phyloP scores from a whole-genome alignment of 2,888 invertebrate species.

The Clivina fossor region DNA sequence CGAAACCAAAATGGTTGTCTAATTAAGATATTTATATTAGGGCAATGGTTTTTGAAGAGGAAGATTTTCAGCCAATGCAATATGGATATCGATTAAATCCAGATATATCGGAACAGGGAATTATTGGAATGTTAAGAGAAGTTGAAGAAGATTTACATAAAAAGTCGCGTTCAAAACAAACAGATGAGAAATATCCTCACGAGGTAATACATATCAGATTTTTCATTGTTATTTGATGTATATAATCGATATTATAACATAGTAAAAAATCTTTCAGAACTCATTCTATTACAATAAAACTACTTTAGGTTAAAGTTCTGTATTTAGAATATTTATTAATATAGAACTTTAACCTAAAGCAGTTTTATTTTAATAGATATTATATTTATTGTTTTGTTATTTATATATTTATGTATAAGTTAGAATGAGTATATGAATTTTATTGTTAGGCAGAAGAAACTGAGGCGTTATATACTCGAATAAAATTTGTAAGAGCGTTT shows the following conservation, averaged over 20 bases:
- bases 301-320: too few species aligned
- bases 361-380: too few species aligned
- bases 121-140: conserved; percentile 80
- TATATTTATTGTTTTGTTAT: too few species aligned
- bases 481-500: conserved; percentile 84
- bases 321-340: too few species aligned
- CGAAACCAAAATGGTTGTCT: too few species aligned
- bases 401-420: conserved; percentile 3
- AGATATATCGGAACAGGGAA: conserved; percentile 79
- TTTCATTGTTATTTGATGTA: too few species aligned
- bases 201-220: too few species aligned
- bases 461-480: conserved; percentile 72
- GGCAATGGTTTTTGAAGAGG: conserved; percentile 89
- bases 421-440: conserved; percentile 12
- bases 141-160: conserved; percentile 88
- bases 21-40: too few species aligned
- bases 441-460: conserved; percentile 58
- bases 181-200: conserved; percentile 23
- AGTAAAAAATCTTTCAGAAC: too few species aligned
- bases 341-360: too few species aligned
- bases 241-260: too few species aligned
- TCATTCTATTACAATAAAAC: too few species aligned
- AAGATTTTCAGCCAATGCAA: conserved; percentile 92
- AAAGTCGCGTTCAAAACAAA: conserved; percentile 61
- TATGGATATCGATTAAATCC: conserved; percentile 85